These are phyloP conservation scores for Progne subis DNA, from an alignment of 2,113 vertebrate genomes.

Conservation along the genomic window DNA sequence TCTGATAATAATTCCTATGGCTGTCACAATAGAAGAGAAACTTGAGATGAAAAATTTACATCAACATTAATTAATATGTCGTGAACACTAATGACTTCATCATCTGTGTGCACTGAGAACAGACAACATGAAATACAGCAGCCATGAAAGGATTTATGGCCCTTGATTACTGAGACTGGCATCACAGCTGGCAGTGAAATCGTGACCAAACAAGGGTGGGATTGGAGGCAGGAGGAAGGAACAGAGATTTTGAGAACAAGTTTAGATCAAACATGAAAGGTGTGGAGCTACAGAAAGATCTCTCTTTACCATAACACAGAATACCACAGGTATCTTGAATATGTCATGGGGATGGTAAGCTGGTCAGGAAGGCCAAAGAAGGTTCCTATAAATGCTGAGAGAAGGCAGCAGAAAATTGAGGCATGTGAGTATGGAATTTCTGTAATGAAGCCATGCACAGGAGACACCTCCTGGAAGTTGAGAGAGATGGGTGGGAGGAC, in stretches of 20 bases:
- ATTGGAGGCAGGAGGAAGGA: not conserved
- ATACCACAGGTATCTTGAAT: not conserved
- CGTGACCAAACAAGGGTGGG: not conserved
- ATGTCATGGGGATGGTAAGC: not conserved
- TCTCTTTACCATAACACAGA: not conserved
- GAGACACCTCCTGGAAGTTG: not conserved
- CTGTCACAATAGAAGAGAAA: not conserved
- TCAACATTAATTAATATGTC: not conserved
- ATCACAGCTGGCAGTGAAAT: not conserved
- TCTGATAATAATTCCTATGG: not conserved
- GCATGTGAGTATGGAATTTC: not conserved
- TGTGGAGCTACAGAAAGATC: not conserved
- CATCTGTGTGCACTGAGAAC: not conserved
- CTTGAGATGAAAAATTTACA: not conserved
- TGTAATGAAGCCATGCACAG: not conserved
- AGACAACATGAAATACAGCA: not conserved
- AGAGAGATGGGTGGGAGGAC: not conserved
- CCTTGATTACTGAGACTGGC: not conserved
- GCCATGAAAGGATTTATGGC: not conserved
- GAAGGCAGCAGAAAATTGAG: not conserved
- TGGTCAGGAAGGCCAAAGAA: not conserved
- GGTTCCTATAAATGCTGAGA: not conserved
- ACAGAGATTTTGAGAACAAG: not conserved
- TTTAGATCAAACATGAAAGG: not conserved
- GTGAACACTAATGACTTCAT: not conserved